A percentile compares a stretch with the other conserved stretches of the same genome.
Evolutionary conservation across 2,888 invertebrate species (phyloP).

Genomic region (Zygogramma bicolorata): DNA sequence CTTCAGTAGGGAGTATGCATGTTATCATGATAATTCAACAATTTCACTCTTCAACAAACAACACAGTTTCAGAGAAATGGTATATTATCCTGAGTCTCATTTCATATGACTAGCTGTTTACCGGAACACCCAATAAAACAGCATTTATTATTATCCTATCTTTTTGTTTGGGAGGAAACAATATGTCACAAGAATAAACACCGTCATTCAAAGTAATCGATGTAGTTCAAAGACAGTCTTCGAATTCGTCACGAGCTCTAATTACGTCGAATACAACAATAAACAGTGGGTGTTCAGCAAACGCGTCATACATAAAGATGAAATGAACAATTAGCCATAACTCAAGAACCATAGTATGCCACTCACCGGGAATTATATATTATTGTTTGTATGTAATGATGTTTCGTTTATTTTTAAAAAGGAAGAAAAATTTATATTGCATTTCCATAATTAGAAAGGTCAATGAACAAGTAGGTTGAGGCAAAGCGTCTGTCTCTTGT

Average conservation of each 20-base stretch:
- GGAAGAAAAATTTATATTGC: slow-evolving; percentile 34
- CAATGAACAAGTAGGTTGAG: slow-evolving; percentile 33
- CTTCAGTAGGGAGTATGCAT: too few relatives aligned
- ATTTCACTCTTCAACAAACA: too few relatives aligned
- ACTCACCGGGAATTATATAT: slow-evolving; percentile 14
- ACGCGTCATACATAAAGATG: neutral
- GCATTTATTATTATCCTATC: neutral
- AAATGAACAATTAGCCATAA: slow-evolving; percentile 7
- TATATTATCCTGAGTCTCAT: too few relatives aligned
- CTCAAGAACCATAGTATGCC: slow-evolving; percentile 4
- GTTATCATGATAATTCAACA: too few relatives aligned
- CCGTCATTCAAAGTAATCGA: neutral
- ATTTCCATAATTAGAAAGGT: slow-evolving; percentile 42
- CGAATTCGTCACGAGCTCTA: slow-evolving; percentile 9
- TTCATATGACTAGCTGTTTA: too few relatives aligned
- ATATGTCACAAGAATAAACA: neutral
- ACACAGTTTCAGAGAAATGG: too few relatives aligned
- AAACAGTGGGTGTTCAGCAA: slow-evolving; percentile 19
- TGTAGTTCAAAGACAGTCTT: slow-evolving; percentile 7
- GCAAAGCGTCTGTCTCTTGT: slow-evolving; percentile 19
- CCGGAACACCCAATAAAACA: neutral
- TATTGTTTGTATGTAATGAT: slow-evolving; percentile 22
- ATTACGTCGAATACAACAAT: slow-evolving; percentile 2
- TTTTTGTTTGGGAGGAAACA: neutral
- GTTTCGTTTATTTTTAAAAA: slow-evolving; percentile 30